Conservation (phyloP, 2,797 vertebrate species). For the Lepilemur ruficaudatus region DNA sequence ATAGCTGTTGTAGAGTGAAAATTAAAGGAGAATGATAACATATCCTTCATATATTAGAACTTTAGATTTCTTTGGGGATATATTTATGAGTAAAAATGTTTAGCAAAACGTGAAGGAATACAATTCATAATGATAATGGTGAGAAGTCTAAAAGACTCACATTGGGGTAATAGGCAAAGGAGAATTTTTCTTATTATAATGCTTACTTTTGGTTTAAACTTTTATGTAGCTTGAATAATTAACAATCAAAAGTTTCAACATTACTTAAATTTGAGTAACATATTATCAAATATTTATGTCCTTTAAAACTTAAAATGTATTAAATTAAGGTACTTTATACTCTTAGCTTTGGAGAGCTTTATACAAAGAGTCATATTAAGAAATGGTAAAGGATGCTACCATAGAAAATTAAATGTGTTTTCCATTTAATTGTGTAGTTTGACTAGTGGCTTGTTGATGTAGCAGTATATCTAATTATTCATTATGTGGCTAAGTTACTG, state of each 20-base stretch:
- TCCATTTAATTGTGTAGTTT: not conserved
- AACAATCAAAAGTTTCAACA: not conserved
- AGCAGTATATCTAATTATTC: not conserved
- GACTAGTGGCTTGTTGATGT: not conserved
- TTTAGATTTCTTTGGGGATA: not conserved
- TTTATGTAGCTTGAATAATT: not conserved
- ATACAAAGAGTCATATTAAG: not conserved
- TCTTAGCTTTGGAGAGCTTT: conserved; percentile 2
- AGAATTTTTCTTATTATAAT: not conserved
- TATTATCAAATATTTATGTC: not conserved
- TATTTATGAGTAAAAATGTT: not conserved
- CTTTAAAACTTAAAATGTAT: not conserved
- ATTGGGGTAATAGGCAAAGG: not conserved
- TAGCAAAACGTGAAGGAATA: not conserved
- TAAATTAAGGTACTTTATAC: not conserved
- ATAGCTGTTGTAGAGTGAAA: not conserved
- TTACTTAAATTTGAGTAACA: not conserved
- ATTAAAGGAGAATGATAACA: not conserved
- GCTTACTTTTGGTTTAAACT: not conserved
- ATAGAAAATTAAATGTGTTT: not conserved
- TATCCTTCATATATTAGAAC: not conserved
- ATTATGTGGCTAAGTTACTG: not conserved
- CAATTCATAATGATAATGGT: not conserved
- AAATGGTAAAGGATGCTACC: not conserved
- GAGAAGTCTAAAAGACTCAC: not conserved